phyloP scores from a whole-genome alignment of 2,113 vertebrate species.

The Triplophysa rosa region DNA sequence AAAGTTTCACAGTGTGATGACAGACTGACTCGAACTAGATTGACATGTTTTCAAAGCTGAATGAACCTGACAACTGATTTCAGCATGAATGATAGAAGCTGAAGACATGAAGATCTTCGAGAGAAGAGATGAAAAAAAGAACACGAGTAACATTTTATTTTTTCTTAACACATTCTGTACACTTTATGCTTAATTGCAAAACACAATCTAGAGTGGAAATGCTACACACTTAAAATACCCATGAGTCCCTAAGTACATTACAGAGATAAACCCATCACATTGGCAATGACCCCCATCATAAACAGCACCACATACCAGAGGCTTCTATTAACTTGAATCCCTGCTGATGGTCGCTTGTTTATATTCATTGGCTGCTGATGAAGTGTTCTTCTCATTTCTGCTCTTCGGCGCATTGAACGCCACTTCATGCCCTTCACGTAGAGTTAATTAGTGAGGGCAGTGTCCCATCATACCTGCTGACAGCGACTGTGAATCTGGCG shows the following conservation, averaged over 20 bases:
- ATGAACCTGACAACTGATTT: constrained; percentile 58
- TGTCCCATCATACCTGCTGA: constrained; percentile 58
- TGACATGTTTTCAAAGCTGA: constrained; percentile 64
- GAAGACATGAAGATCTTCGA: constrained; percentile 49
- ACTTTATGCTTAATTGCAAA: too few species aligned
- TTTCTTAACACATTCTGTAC: neutral
- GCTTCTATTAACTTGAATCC: neutral
- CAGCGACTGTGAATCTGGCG: constrained; percentile 63
- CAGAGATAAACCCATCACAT: neutral
- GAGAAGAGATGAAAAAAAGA: neutral
- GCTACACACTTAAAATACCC: neutral
- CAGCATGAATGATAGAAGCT: constrained; percentile 64
- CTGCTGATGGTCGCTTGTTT: constrained; percentile 1
- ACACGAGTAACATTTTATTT: neutral
- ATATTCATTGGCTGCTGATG: constrained; percentile 28
- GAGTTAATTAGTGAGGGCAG: constrained; percentile 59
- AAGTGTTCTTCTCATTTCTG: constrained; percentile 13
- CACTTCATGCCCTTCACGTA: constrained; percentile 37
- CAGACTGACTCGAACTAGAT: constrained; percentile 66
- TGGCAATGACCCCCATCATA: neutral
- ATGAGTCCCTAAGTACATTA: neutral
- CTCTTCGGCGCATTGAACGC: constrained; percentile 28
- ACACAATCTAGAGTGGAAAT: too few species aligned
- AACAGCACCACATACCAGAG: neutral
- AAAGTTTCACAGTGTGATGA: too few species aligned